phyloP scores from a whole-genome alignment of 2,888 invertebrate genomes.

The Eupithecia subumbrata region DNA sequence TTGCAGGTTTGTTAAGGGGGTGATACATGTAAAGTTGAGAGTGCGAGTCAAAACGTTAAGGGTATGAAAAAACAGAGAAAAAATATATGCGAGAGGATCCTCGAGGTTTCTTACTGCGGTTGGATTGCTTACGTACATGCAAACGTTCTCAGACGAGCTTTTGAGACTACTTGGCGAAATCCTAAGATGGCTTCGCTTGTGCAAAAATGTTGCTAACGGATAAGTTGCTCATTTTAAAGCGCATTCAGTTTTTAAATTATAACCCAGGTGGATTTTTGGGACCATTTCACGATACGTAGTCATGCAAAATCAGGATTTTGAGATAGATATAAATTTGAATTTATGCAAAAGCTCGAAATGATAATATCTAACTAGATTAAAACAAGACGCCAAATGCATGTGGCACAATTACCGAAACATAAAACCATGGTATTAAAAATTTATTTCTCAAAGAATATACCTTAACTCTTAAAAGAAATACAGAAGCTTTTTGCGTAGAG shows the following conservation, averaged over 20 bases:
- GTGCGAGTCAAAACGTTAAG: constrained; percentile 62
- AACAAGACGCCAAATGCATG: too few relatives aligned
- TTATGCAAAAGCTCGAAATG: too few relatives aligned
- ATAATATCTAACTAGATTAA: not conserved
- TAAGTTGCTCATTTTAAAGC: constrained; percentile 21
- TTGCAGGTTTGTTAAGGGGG: constrained; percentile 55
- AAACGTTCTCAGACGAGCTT: constrained; percentile 55
- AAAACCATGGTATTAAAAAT: not conserved
- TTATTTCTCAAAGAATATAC: not conserved
- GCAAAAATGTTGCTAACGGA: constrained; percentile 21
- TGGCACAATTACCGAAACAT: too few relatives aligned
- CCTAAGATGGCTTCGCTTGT: constrained; percentile 32
- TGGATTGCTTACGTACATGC: constrained; percentile 53
- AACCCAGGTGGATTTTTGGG: not conserved
- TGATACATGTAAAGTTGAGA: constrained; percentile 57
- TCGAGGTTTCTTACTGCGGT: constrained; percentile 50
- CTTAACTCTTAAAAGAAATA: not conserved
- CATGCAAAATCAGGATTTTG: not conserved
- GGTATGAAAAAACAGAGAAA: constrained; percentile 58
- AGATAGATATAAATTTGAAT: not conserved
- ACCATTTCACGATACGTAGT: not conserved
- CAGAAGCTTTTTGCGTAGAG: not conserved
- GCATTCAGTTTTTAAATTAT: not conserved
- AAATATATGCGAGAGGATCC: constrained; percentile 54
- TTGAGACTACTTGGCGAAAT: constrained; percentile 42